A percentile compares a stretch with the other conserved stretches of the same genome.
phyloP scores from a whole-genome alignment of 2,113 vertebrate genomes.

The Syngnathoides biaculeatus region DNA sequence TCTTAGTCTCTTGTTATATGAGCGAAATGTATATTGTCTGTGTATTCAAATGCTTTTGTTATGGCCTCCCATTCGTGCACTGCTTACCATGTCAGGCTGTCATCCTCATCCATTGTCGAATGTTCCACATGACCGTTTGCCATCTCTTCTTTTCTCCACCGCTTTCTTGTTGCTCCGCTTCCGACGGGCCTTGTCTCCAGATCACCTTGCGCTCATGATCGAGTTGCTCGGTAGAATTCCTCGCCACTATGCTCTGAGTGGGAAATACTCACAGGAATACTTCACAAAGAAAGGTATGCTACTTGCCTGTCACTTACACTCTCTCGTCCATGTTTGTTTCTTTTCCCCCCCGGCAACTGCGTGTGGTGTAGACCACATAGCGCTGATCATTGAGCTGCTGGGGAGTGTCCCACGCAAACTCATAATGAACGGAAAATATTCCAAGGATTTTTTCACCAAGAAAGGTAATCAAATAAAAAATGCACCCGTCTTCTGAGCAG shows the following conservation, averaged over 20 bases:
- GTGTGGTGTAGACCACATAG: slow-evolving; percentile 86
- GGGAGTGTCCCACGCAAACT: slow-evolving; percentile 94
- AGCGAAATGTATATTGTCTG: neutral
- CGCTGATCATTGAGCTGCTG: slow-evolving; percentile 97
- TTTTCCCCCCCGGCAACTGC: slow-evolving; percentile 37
- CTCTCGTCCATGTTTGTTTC: slow-evolving; percentile 64
- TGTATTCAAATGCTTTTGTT: slow-evolving; percentile 9
- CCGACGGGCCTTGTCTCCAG: slow-evolving; percentile 68
- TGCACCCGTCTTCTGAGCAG: neutral
- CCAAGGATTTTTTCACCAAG: slow-evolving; percentile 99
- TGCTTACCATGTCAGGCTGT: slow-evolving; percentile 24
- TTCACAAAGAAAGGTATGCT: slow-evolving; percentile 96
- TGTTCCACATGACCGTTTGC: slow-evolving; percentile 30
- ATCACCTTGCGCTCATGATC: slow-evolving; percentile 78
- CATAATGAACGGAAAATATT: slow-evolving; percentile 91
- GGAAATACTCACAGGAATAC: slow-evolving; percentile 98
- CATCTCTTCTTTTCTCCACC: slow-evolving; percentile 18
- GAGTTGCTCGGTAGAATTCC: slow-evolving; percentile 96
- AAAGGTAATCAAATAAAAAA: slow-evolving; percentile 80
- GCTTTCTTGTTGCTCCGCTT: slow-evolving; percentile 11
- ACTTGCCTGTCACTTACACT: slow-evolving; percentile 48
- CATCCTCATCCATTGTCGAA: slow-evolving; percentile 42
- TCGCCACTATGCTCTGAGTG: slow-evolving; percentile 88
- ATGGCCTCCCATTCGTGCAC: slow-evolving; percentile 13
- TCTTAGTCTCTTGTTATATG: neutral